Evolutionary conservation across 1,140 invertebrate genomes (phyloP).

Genomic region (Drosophila pandora): DNA sequence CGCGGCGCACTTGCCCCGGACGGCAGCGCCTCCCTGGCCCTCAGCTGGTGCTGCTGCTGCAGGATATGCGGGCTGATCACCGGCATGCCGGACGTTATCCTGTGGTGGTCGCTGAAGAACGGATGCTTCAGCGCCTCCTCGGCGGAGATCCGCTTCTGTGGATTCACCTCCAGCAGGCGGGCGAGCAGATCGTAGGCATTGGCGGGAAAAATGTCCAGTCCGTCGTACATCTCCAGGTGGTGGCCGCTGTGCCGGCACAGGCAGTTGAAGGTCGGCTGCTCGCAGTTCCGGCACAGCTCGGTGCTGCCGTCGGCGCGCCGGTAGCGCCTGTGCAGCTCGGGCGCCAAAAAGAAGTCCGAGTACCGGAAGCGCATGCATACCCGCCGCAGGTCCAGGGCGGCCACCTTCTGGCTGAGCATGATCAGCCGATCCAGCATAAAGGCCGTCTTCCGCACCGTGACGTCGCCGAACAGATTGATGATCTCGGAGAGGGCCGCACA

Average conservation of each 20-base stretch:
- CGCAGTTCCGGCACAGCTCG: slow-evolving; percentile 74
- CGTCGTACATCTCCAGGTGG: slow-evolving; percentile 54
- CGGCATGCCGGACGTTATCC: slow-evolving; percentile 36
- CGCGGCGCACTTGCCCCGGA: slow-evolving; percentile 8
- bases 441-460: slow-evolving; percentile 89
- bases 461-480: slow-evolving; percentile 90
- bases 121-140: slow-evolving; percentile 99
- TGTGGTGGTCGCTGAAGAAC: slow-evolving; percentile 84
- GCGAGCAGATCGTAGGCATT: slow-evolving; percentile 98
- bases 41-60: slow-evolving; percentile 25
- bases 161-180: slow-evolving; percentile 99
- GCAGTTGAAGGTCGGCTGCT: slow-evolving; percentile 74
- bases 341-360: slow-evolving; percentile 57
- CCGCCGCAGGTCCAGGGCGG: slow-evolving; percentile 85
- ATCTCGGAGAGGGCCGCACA: slow-evolving; percentile 92
- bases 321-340: slow-evolving; percentile 57
- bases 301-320: slow-evolving; percentile 59
- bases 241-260: slow-evolving; percentile 66
- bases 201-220: slow-evolving; percentile 66
- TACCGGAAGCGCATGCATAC: slow-evolving; percentile 84
- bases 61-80: slow-evolving; percentile 18
- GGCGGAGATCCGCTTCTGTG: slow-evolving; percentile 98
- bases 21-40: slow-evolving; percentile 27
- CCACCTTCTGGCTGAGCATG: slow-evolving; percentile 85
- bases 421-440: slow-evolving; percentile 86